Percentiles rank a stretch among this genome's conserved stretches.
These are phyloP conservation scores for Exephanes ischioxanthus DNA, from an alignment of 2,888 invertebrate genomes.

Conservation along the genomic window DNA sequence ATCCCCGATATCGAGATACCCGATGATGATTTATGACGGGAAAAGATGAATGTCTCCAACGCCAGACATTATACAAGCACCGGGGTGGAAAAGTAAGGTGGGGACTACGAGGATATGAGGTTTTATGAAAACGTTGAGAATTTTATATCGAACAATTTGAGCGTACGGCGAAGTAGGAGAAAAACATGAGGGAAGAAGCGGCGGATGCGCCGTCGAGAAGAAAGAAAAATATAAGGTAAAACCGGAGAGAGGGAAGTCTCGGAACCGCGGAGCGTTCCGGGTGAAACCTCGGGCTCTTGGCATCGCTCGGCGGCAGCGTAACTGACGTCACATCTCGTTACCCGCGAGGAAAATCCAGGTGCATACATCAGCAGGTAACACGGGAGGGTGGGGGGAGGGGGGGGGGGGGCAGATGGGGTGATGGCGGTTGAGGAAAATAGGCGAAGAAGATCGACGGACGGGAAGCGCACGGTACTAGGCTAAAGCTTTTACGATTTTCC, in stretches of 20 bases:
- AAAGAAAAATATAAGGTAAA: slow-evolving; percentile 1
- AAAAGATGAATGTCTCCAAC: background rate
- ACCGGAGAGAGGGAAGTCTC: slow-evolving; percentile 7
- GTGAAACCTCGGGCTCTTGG: slow-evolving; percentile 41
- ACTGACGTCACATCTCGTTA: slow-evolving; percentile 65
- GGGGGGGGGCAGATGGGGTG: background rate
- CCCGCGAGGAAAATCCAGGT: slow-evolving; percentile 60
- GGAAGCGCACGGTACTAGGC: slow-evolving; percentile 23
- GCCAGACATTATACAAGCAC: background rate
- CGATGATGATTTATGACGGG: background rate
- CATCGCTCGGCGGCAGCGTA: slow-evolving; percentile 48
- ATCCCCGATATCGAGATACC: background rate
- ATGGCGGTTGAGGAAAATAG: slow-evolving; percentile 27
- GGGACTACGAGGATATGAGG: slow-evolving; percentile 10
- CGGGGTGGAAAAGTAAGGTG: background rate
- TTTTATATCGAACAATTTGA: slow-evolving; percentile 35
- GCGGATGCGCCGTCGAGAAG: background rate
- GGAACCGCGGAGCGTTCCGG: slow-evolving; percentile 27
- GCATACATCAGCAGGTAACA: slow-evolving; percentile 60
- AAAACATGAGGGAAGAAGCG: slow-evolving; percentile 4
- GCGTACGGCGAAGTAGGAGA: slow-evolving; percentile 21
- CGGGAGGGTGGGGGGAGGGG: background rate
- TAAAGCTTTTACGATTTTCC: slow-evolving; percentile 62
- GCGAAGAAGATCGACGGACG: slow-evolving; percentile 43
- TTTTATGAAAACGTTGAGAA: slow-evolving; percentile 40